Evolutionary conservation across 2,113 vertebrate genomes (phyloP).

Genomic region (Gorsachius goisagi): DNA sequence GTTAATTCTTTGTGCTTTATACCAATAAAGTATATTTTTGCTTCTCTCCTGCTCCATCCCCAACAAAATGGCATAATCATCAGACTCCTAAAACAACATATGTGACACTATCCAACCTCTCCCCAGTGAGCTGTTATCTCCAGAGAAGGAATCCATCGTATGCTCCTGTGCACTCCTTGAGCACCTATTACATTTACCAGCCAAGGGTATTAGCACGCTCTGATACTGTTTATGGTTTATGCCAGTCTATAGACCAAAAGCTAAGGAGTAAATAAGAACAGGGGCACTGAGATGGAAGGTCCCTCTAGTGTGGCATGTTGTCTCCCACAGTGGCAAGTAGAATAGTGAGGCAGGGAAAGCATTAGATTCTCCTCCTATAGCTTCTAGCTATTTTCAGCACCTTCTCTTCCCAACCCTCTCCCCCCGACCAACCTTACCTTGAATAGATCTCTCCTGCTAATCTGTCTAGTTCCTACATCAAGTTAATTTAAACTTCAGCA

Average conservation of each 20-base stretch:
- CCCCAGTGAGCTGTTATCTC: no score
- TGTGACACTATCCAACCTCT: neutral
- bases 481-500: neutral
- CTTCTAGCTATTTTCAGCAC: neutral
- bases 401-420: neutral
- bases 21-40: no score
- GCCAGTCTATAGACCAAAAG: neutral
- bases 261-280: neutral
- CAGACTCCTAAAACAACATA: no score
- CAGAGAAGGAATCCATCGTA: neutral
- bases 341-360: neutral
- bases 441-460: neutral
- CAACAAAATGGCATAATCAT: no score
- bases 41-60: no score
- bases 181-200: neutral
- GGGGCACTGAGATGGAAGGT: neutral
- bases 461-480: neutral
- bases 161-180: neutral
- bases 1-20: no score
- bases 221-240: neutral
- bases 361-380: neutral
- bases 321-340: neutral
- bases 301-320: neutral
- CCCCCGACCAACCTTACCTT: accelerated
- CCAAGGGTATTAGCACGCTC: neutral